A percentile compares a stretch with the other conserved stretches of the same genome.
These are phyloP conservation scores for Ochlodes sylvanus DNA, from an alignment of 2,888 invertebrate species.

Conservation along the genomic window DNA sequence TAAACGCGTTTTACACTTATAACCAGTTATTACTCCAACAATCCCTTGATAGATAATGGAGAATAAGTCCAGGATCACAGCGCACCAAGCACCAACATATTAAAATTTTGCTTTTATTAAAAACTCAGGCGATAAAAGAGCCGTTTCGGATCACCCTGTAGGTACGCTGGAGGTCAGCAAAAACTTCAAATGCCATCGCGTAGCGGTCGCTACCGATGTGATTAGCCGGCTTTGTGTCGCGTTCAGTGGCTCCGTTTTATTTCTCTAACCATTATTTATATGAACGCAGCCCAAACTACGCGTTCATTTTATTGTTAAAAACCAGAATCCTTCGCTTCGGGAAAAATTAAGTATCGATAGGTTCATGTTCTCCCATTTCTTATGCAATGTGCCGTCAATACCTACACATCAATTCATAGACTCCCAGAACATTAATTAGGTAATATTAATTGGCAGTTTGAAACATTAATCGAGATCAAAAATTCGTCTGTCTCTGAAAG, in stretches of 20 bases:
- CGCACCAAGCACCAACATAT: too few species aligned
- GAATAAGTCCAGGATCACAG: too few species aligned
- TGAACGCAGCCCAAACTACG: neutral
- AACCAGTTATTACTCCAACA: too few species aligned
- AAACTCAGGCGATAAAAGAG: too few species aligned
- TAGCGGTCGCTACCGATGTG: constrained; percentile 40
- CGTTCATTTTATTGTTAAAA: too few species aligned
- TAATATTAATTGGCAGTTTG: constrained; percentile 12
- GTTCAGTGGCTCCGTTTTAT: constrained; percentile 34
- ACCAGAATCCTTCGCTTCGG: too few species aligned
- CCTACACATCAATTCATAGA: neutral
- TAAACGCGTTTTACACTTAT: too few species aligned
- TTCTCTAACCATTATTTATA: constrained; percentile 5
- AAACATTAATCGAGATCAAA: neutral
- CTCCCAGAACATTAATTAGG: constrained; percentile 4
- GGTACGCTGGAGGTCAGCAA: constrained; percentile 6
- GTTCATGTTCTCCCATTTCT: too few species aligned
- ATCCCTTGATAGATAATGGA: too few species aligned
- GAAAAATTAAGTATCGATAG: too few species aligned
- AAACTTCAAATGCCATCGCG: constrained; percentile 43
- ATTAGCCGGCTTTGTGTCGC: constrained; percentile 43
- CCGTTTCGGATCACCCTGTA: constrained; percentile 28
- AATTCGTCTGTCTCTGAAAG: neutral
- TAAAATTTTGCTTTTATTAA: too few species aligned
- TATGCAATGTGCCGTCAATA: too few species aligned